phyloP scores from a whole-genome alignment of 2,113 vertebrate genomes.

The Nymphicus hollandicus region DNA sequence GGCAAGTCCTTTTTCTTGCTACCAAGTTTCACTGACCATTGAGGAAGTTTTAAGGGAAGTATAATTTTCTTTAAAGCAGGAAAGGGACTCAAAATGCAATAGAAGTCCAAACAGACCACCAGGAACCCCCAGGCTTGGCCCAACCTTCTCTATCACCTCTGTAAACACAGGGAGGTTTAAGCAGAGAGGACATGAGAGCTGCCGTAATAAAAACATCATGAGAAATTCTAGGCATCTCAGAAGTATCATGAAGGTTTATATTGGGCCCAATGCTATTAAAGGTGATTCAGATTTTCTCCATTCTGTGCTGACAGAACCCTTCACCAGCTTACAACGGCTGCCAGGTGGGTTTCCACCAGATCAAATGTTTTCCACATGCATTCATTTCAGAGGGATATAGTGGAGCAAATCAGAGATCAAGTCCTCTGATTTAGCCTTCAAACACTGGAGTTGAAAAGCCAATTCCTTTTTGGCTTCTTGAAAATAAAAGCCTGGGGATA shows the following conservation, averaged over 20 bases:
- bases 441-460: not conserved
- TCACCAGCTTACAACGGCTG: fast-evolving
- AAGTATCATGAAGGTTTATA: not conserved
- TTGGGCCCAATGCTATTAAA: not conserved
- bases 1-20: not conserved
- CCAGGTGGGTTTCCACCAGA: not conserved
- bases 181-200: not conserved
- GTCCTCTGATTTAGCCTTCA: not conserved
- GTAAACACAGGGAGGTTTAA: not conserved
- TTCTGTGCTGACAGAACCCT: not conserved
- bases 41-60: not conserved
- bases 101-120: not conserved
- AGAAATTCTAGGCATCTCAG: not conserved
- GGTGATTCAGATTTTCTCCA: not conserved
- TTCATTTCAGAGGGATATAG: not conserved
- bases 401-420: not conserved
- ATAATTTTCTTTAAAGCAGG: not conserved
- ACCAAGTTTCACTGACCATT: not conserved
- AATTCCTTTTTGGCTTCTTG: not conserved
- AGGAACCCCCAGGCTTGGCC: not conserved
- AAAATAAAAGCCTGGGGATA: not conserved
- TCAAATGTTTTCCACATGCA: not conserved
- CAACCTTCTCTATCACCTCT: not conserved
- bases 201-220: not conserved
- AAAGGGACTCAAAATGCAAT: not conserved